Evolutionary conservation across 2,888 invertebrate species (phyloP), one percentile per base, ranked within the genome.

Genomic region (Hydroisotoma schaefferi): DNA sequence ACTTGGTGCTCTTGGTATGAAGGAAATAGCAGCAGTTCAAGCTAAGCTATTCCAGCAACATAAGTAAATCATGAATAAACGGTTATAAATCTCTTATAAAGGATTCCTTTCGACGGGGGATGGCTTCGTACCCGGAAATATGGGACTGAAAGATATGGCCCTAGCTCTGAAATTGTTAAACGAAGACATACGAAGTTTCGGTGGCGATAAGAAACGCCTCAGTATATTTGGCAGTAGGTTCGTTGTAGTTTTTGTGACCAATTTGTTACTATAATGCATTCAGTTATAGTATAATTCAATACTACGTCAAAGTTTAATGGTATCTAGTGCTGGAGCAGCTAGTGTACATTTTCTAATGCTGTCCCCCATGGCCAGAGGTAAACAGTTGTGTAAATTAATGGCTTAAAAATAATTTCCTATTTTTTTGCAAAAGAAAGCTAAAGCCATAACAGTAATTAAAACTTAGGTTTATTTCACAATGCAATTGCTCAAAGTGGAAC

Each of bases 1-100:
- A 48, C 38, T 66, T 10, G 63, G 63, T 28, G 60, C 63, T n/a
- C 37, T 66, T n/a, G 63, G 63, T 66, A 63, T 43, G 12, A n/a
- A 15, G 6, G 20, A 15, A 6, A 6, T 43, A 15, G 8, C 18
- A 10, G 20, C 12, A 15, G n/a, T n/a, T 10, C 15, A 33, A 33
- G 15, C 15, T 33, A 33, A 33, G 33, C 15, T 8, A 15, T 33
- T 15, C 8, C 33, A 33, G 23, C 4, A 8, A 47, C 47, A 23
- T 22, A 22, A 8, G 12, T 23, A 47, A 6, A 33, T 33, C 15
- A 33, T 33, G 33, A 33, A n/a, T n/a, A n/a, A n/a, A n/a, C n/a
- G n/a, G n/a, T 40, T 49, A 18, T 51, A 28, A 8, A 26, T 52
- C 46, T 53, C 12, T 12, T 12, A 20, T 63, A 61, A 10, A 40